Evolutionary conservation across 2,113 vertebrate species (phyloP).

Genomic region (Zosterops hypoxanthus): DNA sequence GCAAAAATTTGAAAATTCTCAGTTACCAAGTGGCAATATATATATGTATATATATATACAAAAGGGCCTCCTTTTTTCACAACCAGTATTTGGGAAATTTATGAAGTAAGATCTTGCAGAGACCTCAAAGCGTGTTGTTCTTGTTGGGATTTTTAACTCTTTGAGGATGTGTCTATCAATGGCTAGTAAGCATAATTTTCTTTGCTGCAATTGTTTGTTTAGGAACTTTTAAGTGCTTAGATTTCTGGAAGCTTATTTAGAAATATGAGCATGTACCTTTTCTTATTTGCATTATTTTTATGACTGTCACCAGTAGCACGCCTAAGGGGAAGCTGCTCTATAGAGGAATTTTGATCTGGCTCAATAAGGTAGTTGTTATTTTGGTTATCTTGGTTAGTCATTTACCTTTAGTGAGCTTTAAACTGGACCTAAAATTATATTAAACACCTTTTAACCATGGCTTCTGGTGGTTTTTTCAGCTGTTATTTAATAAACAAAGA

Average conservation of each 20-base stretch:
- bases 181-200: neutral
- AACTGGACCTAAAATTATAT: neutral
- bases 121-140: neutral
- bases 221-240: neutral
- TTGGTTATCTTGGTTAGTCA: neutral
- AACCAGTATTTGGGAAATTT: neutral
- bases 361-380: neutral
- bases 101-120: neutral
- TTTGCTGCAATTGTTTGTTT: neutral
- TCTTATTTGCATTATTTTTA: neutral
- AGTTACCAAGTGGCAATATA: neutral
- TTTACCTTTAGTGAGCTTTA: neutral
- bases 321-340: neutral
- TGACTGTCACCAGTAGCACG: neutral
- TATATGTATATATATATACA: rapidly evolving
- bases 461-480: neutral
- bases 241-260: neutral
- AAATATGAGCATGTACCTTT: neutral
- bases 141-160: neutral
- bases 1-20: neutral
- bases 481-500: neutral
- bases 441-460: neutral
- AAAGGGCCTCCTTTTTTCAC: neutral
- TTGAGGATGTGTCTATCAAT: neutral
- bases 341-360: neutral